A percentile compares a stretch with the other conserved stretches of the same genome.
Conservation (phyloP, 2,888 invertebrate genomes). For the Seira sanloemensis region DNA sequence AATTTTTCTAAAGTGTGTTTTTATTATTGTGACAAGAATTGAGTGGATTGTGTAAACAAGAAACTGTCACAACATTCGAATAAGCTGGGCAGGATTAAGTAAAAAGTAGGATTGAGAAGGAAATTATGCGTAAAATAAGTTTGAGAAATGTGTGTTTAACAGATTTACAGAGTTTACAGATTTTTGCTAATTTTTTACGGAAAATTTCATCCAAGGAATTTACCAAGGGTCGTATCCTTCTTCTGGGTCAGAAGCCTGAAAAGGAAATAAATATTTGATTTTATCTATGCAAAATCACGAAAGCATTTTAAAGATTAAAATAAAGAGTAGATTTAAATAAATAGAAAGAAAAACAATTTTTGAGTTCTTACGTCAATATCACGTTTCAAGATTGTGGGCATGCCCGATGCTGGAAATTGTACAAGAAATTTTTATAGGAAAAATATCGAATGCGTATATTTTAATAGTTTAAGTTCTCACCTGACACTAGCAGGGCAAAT, state of each 20-base stretch:
- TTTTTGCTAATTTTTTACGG: constrained; percentile 12
- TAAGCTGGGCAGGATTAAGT: neutral
- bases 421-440: neutral
- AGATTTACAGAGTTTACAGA: too few species aligned
- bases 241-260: constrained; percentile 42
- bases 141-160: neutral
- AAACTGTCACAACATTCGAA: neutral
- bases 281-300: neutral
- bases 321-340: too few species aligned
- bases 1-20: neutral
- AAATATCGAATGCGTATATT: too few species aligned
- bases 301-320: neutral
- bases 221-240: constrained; percentile 55
- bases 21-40: neutral
- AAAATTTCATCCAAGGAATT: constrained; percentile 2
- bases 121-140: neutral
- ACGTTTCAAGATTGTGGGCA: constrained; percentile 25
- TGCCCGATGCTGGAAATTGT: constrained; percentile 32
- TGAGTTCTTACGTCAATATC: constrained; percentile 57
- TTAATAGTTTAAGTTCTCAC: too few species aligned
- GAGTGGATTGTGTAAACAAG: constrained; percentile 7
- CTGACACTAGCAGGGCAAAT: too few species aligned
- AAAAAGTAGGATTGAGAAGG: neutral
- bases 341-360: too few species aligned
- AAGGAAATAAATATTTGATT: constrained; percentile 2